Conservation (phyloP, 2,888 invertebrate species). For the Leptura quadrifasciata region DNA sequence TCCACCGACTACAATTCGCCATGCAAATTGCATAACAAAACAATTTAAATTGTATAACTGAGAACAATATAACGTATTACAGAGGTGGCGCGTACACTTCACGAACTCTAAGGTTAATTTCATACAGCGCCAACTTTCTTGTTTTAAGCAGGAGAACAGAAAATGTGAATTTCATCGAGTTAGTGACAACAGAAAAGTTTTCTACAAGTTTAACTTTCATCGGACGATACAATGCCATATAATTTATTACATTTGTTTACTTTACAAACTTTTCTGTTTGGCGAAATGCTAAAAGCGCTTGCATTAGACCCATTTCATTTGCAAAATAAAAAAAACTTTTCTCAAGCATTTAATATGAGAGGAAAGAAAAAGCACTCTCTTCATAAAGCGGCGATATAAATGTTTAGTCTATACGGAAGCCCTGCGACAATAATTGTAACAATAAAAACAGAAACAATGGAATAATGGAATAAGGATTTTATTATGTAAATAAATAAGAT, state of each 20-base stretch:
- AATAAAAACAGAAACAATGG: neutral
- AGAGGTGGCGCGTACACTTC: slow-evolving; percentile 60
- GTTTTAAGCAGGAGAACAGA: slow-evolving; percentile 62
- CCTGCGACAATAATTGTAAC: neutral
- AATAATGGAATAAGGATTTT: too few species aligned
- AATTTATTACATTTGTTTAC: slow-evolving; percentile 67
- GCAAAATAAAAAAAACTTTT: neutral
- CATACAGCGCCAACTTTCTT: slow-evolving; percentile 66
- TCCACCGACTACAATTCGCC: slow-evolving; percentile 47
- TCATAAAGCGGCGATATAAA: neutral
- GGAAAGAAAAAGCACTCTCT: neutral
- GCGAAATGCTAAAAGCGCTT: slow-evolving; percentile 24
- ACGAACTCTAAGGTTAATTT: slow-evolving; percentile 65
- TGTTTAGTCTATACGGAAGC: neutral
- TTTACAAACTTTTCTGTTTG: slow-evolving; percentile 42
- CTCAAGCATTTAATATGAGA: neutral
- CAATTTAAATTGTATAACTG: slow-evolving; percentile 64
- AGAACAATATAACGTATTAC: slow-evolving; percentile 66
- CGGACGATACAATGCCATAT: slow-evolving; percentile 63
- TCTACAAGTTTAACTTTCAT: slow-evolving; percentile 62
- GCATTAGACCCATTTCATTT: slow-evolving; percentile 30
- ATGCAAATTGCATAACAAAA: slow-evolving; percentile 65
- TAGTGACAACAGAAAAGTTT: slow-evolving; percentile 61
- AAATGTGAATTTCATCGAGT: slow-evolving; percentile 66
- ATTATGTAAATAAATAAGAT: too few species aligned